Evolutionary conservation across 2,797 vertebrate species (phyloP).

Genomic region (Halcyon chelicuti): DNA sequence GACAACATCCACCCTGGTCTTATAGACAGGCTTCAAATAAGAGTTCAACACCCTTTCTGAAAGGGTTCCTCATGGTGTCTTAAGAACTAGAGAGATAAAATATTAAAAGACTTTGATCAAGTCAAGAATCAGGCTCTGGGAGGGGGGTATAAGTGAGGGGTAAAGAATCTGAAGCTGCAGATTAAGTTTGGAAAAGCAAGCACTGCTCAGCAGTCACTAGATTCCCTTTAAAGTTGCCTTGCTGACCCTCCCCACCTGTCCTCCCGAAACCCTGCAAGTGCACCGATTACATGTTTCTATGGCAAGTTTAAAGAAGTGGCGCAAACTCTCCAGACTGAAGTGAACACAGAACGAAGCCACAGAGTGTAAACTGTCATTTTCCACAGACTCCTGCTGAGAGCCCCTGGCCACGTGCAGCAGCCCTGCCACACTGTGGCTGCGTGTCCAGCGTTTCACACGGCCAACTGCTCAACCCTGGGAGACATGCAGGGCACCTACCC

Average conservation of each 20-base stretch:
- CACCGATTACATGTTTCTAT: fast-evolving
- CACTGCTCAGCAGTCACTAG: neutral
- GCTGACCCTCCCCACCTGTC: neutral
- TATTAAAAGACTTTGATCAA: neutral
- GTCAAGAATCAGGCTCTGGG: neutral
- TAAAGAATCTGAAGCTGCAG: neutral
- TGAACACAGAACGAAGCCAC: neutral
- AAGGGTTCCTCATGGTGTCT: neutral
- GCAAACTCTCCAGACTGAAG: neutral
- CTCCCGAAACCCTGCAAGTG: neutral
- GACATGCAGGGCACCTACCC: neutral
- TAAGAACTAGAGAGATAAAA: neutral
- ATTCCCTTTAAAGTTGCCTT: neutral
- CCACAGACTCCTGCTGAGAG: neutral
- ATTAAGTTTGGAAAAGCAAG: neutral
- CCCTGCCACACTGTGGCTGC: neutral
- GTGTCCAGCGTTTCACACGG: fast-evolving
- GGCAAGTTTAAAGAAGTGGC: neutral
- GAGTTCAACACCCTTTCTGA: neutral
- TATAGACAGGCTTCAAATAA: neutral
- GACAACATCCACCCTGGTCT: neutral
- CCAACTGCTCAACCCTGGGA: fast-evolving
- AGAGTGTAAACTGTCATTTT: neutral
- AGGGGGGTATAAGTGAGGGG: no score
- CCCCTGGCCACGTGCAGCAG: neutral